A percentile compares a stretch with the other conserved stretches of the same genome.
Conservation (phyloP, 2,888 invertebrate species). For the Adineta ricciae region DNA sequence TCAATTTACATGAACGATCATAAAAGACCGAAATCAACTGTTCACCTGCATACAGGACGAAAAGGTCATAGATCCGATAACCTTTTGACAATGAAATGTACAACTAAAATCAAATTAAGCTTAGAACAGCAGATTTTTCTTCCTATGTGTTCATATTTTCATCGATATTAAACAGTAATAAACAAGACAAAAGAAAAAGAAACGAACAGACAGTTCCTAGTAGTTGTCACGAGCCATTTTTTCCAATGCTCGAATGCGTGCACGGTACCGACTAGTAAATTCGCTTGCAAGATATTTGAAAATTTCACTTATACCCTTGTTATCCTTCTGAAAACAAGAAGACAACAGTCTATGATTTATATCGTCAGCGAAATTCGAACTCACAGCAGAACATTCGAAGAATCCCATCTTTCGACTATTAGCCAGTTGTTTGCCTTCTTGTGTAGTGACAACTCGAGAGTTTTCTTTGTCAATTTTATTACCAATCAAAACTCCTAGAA, state of each 20-base stretch:
- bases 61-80: not conserved
- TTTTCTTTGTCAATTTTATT: constrained; percentile 25
- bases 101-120: not conserved
- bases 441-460: constrained; percentile 10
- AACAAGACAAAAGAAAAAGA: not conserved
- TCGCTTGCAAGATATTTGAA: constrained; percentile 32
- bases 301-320: constrained; percentile 23
- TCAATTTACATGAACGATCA: not conserved
- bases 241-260: not conserved
- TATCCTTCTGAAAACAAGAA: constrained; percentile 29
- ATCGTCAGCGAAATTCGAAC: not conserved
- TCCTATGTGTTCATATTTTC: not conserved
- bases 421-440: constrained; percentile 28
- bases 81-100: not conserved
- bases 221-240: not conserved
- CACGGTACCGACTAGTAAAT: constrained; percentile 22
- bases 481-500: constrained; percentile 14
- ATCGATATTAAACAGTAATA: not conserved
- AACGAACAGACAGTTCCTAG: not conserved
- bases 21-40: not conserved
- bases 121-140: not conserved
- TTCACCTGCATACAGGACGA: not conserved
- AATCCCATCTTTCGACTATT: constrained; percentile 25
- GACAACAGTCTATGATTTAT: not conserved
- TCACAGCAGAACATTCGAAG: constrained; percentile 34